These are phyloP conservation scores for Cirrhinus molitorella DNA, from an alignment of 2,797 vertebrate genomes.

Conservation along the genomic window DNA sequence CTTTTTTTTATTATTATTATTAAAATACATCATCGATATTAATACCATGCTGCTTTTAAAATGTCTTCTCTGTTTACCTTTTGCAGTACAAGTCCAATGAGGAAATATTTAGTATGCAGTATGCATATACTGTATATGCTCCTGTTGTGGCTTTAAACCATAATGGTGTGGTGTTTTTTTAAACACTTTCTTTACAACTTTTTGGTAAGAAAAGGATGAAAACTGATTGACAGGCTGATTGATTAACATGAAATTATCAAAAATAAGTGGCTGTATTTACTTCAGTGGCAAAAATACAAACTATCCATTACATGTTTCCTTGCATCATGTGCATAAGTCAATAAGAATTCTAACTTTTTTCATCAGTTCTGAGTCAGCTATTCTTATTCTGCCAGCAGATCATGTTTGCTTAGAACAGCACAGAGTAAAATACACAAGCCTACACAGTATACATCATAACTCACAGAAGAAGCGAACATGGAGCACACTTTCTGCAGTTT, in stretches of 20 bases:
- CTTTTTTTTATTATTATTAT: too few relatives aligned
- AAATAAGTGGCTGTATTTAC: not conserved
- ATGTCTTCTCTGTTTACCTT: not conserved
- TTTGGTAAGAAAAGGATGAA: not conserved
- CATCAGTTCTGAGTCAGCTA: slow-evolving; percentile 8
- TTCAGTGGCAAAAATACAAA: not conserved
- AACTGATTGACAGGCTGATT: not conserved
- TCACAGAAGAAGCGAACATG: not conserved
- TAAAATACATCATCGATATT: too few relatives aligned
- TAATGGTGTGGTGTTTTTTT: not conserved
- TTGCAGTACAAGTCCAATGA: not conserved
- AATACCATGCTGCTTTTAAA: not conserved
- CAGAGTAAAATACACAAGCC: not conserved
- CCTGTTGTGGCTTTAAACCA: not conserved
- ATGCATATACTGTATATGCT: not conserved
- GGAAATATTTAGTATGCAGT: not conserved
- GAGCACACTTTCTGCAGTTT: not conserved
- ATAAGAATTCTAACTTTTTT: not conserved
- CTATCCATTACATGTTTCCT: not conserved
- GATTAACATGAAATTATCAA: not conserved
- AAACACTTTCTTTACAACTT: not conserved
- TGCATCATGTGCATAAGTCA: not conserved
- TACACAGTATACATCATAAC: not conserved
- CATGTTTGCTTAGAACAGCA: not conserved
- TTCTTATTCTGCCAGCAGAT: slow-evolving; percentile 5